Percentiles rank a stretch among this genome's conserved stretches.
Conservation (phyloP, 2,113 vertebrate genomes). For the Columbina picui region DNA sequence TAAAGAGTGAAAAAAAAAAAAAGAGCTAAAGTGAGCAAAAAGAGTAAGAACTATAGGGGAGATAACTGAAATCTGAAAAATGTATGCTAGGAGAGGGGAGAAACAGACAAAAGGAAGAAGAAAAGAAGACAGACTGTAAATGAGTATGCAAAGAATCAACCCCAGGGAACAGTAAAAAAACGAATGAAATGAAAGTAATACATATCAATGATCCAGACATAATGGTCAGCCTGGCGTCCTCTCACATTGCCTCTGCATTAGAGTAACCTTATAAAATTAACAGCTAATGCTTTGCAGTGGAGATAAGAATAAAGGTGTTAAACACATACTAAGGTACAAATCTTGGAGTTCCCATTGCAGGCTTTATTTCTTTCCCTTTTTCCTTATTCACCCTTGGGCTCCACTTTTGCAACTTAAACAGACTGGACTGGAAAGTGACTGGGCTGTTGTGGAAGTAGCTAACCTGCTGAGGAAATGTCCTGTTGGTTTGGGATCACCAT, state of each 20-base stretch:
- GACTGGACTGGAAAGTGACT: background rate
- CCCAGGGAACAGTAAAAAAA: background rate
- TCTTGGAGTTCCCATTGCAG: background rate
- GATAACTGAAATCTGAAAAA: background rate
- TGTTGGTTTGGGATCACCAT: background rate
- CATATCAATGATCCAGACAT: background rate
- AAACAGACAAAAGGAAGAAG: background rate
- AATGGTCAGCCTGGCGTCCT: background rate
- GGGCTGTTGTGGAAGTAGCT: background rate
- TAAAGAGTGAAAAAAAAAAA: background rate
- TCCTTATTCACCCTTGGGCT: background rate
- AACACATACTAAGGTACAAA: background rate
- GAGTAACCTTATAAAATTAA: background rate
- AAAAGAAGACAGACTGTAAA: background rate
- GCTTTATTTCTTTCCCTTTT: background rate
- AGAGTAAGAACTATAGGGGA: background rate
- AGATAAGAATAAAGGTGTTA: background rate
- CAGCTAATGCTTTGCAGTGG: background rate
- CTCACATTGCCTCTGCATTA: background rate
- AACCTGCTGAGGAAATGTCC: background rate
- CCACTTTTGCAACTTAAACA: background rate
- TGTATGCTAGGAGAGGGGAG: background rate
- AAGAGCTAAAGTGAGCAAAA: background rate
- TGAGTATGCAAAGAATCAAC: background rate
- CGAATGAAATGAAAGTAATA: background rate